A percentile compares a stretch with the other conserved stretches of the same genome.
Evolutionary conservation across 2,888 invertebrate species (phyloP).

Genomic region (Yponomeuta evonymella): DNA sequence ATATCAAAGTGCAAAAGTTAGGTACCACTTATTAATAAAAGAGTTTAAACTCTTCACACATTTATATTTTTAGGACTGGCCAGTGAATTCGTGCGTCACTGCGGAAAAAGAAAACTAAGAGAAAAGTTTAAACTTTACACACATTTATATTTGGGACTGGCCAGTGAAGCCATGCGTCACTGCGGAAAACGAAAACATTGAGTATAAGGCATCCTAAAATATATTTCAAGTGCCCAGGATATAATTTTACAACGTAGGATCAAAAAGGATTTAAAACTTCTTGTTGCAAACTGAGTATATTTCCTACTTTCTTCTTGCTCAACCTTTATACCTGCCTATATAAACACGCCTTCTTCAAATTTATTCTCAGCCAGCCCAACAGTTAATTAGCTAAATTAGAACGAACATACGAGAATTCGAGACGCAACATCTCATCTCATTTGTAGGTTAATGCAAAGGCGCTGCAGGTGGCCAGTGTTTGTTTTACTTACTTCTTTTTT

Average conservation of each 20-base stretch:
- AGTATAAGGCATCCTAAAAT: too few species aligned
- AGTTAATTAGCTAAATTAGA: conserved; percentile 7
- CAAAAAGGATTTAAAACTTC: too few species aligned
- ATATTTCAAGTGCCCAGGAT: too few species aligned
- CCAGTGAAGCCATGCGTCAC: not conserved
- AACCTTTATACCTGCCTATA: not conserved
- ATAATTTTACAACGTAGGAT: too few species aligned
- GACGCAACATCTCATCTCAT: conserved; percentile 4
- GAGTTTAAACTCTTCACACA: not conserved
- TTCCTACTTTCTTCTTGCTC: too few species aligned
- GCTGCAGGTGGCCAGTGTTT: not conserved
- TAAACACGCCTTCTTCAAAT: not conserved
- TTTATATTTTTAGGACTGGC: not conserved
- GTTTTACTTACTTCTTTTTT: not conserved
- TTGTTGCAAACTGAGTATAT: too few species aligned
- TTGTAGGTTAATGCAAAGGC: not conserved
- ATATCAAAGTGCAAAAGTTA: too few species aligned
- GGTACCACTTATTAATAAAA: not conserved
- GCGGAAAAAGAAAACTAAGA: not conserved
- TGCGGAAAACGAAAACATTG: not conserved
- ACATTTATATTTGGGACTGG: not conserved
- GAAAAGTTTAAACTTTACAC: not conserved
- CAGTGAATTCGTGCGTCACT: not conserved
- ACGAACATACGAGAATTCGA: not conserved
- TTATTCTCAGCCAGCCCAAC: not conserved